phyloP scores from a whole-genome alignment of 2,888 invertebrate species.

The Luffia ferchaultella region DNA sequence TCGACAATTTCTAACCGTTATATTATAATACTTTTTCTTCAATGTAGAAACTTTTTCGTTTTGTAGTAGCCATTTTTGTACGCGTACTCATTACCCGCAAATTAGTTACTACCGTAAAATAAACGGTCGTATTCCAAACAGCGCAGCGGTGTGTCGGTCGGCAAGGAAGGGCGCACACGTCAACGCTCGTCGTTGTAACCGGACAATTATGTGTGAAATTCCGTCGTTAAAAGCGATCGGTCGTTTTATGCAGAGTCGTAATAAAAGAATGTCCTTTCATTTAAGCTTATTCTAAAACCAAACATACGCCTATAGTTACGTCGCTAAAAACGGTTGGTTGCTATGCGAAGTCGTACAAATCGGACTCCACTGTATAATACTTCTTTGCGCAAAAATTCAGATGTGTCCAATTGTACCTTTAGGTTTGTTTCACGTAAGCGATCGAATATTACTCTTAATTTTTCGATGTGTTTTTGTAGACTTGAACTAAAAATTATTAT shows the following conservation, averaged over 20 bases:
- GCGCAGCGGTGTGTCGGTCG: not conserved
- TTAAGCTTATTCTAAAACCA: too few relatives aligned
- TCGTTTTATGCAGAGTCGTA: slow-evolving; percentile 7
- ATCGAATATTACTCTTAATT: slow-evolving; percentile 16
- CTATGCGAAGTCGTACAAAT: too few relatives aligned
- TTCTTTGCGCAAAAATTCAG: slow-evolving; percentile 17
- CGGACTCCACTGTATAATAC: too few relatives aligned
- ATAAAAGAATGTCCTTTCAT: slow-evolving; percentile 6
- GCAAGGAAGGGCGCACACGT: too few relatives aligned
- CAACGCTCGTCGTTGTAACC: slow-evolving; percentile 9
- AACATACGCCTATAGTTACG: too few relatives aligned
- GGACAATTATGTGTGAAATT: slow-evolving; percentile 8
- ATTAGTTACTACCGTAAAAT: not conserved
- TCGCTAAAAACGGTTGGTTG: too few relatives aligned
- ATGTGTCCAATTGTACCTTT: slow-evolving; percentile 18
- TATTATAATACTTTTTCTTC: too few relatives aligned
- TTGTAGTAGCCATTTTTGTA: too few relatives aligned
- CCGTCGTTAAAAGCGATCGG: slow-evolving; percentile 8
- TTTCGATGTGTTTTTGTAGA: slow-evolving; percentile 16
- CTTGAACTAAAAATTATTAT: slow-evolving; percentile 23
- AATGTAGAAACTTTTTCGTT: too few relatives aligned
- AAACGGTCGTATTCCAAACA: not conserved
- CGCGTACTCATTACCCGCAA: not conserved
- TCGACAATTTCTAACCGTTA: too few relatives aligned
- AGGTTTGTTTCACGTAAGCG: slow-evolving; percentile 15